A percentile compares a stretch with the other conserved stretches of the same genome.
Evolutionary conservation across 1,140 invertebrate species (phyloP).

Genomic region (Stegodyphus dumicola): DNA sequence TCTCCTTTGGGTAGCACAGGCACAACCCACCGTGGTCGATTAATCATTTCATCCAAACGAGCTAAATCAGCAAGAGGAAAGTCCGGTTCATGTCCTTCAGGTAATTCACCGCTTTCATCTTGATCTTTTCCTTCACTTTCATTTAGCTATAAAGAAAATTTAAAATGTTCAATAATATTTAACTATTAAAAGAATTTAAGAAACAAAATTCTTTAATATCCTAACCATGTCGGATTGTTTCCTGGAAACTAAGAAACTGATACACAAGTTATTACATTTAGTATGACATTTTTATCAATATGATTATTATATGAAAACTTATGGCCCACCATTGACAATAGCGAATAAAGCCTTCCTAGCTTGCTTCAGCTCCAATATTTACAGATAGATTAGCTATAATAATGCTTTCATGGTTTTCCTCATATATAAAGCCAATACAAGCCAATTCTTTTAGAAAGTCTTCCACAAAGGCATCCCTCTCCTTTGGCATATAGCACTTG

Average conservation of each 20-base stretch:
- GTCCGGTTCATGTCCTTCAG: slow-evolving; percentile 50
- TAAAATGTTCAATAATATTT: background rate
- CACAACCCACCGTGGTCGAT: slow-evolving; percentile 91
- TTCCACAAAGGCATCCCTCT: too few species aligned
- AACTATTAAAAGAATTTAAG: background rate
- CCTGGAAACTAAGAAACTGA: background rate
- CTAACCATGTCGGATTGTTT: background rate
- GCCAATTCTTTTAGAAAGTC: too few species aligned
- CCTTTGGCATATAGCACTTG: too few species aligned
- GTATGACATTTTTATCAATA: too few species aligned
- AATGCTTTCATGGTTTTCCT: too few species aligned
- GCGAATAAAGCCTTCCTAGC: too few species aligned
- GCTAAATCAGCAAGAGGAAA: slow-evolving; percentile 90
- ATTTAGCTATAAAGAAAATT: slow-evolving; percentile 12
- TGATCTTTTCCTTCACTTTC: slow-evolving; percentile 48
- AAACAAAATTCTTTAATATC: background rate
- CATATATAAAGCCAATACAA: too few species aligned
- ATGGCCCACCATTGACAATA: too few species aligned
- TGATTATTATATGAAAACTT: too few species aligned
- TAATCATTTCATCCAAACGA: slow-evolving; percentile 93
- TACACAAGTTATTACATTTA: too few species aligned
- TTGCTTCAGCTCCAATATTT: too few species aligned
- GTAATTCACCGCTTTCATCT: slow-evolving; percentile 47
- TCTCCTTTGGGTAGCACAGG: slow-evolving; percentile 96
- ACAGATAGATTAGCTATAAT: too few species aligned